phyloP scores from a whole-genome alignment of 2,113 vertebrate genomes.

The Larimichthys crocea region DNA sequence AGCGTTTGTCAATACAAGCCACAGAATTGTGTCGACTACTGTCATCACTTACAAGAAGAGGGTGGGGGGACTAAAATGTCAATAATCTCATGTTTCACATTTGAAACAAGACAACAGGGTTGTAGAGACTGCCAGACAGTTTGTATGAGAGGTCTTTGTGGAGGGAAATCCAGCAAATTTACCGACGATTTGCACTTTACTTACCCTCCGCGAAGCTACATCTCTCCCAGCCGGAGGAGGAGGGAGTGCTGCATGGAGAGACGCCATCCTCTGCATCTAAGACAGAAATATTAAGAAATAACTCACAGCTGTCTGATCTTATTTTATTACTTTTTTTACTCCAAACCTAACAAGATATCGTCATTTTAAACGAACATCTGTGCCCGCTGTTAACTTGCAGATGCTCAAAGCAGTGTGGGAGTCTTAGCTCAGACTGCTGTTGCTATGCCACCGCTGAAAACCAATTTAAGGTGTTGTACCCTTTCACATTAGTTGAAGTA shows the following conservation, averaged over 20 bases:
- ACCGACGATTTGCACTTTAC: conserved; percentile 68
- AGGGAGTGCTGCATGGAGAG: conserved; percentile 78
- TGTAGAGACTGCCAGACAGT: not conserved
- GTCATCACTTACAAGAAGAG: conserved; percentile 32
- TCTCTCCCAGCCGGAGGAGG: conserved; percentile 78
- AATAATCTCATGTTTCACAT: conserved; percentile 52
- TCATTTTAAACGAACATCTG: not conserved
- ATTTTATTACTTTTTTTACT: not conserved
- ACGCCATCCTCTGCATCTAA: conserved; percentile 82
- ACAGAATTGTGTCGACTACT: not conserved
- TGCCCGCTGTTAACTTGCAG: conserved; percentile 15
- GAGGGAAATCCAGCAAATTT: not conserved
- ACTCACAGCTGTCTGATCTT: no score
- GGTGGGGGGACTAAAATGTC: conserved; percentile 38
- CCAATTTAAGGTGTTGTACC: conserved; percentile 31
- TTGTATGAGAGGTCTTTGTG: conserved; percentile 22
- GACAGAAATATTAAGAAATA: not conserved
- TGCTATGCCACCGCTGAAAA: conserved; percentile 66
- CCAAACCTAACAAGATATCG: not conserved
- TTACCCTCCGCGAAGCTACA: conserved; percentile 85
- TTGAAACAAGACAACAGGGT: not conserved
- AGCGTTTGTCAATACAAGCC: conserved; percentile 29
- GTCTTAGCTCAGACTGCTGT: conserved; percentile 33
- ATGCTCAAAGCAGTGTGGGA: not conserved
- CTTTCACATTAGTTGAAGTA: conserved; percentile 39